These are phyloP conservation scores for Brachionus koreanus DNA, from an alignment of 1,140 invertebrate species.

Conservation along the genomic window DNA sequence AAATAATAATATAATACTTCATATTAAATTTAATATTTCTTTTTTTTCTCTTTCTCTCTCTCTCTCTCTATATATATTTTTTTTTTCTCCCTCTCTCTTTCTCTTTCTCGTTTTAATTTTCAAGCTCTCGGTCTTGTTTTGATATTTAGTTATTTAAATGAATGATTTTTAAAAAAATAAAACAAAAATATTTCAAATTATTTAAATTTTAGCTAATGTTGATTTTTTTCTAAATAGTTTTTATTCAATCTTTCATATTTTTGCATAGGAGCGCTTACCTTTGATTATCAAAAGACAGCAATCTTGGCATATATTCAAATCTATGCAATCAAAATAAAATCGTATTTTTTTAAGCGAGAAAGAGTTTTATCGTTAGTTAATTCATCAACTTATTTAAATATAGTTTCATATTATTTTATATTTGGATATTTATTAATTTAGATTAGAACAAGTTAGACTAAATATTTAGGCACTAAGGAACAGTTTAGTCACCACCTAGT, in stretches of 20 bases:
- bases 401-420: neutral
- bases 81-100: neutral
- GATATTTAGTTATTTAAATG: neutral
- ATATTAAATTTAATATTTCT: slow-evolving; percentile 7
- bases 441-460: neutral
- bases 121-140: neutral
- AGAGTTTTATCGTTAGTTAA: neutral
- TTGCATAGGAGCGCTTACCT: neutral
- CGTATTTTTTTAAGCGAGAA: neutral
- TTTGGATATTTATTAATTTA: neutral
- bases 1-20: slow-evolving; percentile 11
- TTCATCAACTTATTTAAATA: neutral
- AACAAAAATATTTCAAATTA: slow-evolving; percentile 7
- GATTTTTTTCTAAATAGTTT: neutral
- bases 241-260: neutral
- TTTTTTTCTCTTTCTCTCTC: neutral
- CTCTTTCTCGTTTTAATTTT: neutral
- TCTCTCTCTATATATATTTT: neutral
- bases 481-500: neutral
- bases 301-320: neutral
- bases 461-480: neutral
- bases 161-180: neutral
- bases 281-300: neutral
- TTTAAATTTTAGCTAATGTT: slow-evolving; percentile 10
- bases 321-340: neutral